Base-by-base conservation (phyloP, 2,888 invertebrate genomes). In the Drepana falcataria region DNA sequence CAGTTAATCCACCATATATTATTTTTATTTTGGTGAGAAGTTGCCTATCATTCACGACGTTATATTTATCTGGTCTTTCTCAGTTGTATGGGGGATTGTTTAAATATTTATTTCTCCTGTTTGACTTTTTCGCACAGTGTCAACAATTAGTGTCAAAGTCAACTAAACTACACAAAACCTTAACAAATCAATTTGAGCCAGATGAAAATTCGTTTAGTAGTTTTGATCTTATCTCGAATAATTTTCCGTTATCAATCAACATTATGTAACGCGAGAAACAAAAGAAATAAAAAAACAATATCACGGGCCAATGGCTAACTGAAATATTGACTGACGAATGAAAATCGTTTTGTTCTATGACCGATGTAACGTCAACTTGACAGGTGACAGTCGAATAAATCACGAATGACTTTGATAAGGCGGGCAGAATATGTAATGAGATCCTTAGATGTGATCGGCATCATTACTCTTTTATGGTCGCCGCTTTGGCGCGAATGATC, bases 351-450 rank as follows among this genome's bases (percentile, higher is more conserved):
- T 51, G 21, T 6, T 9, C 33, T 34, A 34, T 49, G 40, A 51
- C 51, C 40, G 41, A 41, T 9, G 33, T 34, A 33, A 7, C 41
- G 51, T 21, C 9, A 40, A 66, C 65, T 64, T 58, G 66, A 72
- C 69, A 56, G 59, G 56, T 56, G 68, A 66, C 65, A 63, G 55
- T 48, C 47, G 60, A 64, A 75, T 68, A 71, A 70, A 74, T 75
- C 68, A 69, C 59, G 63, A 71, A 71, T 71, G 65, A 81, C 68
- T 69, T 73, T 75, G 77, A 83, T 75, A 75, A 71, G 79, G 70
- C 66, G 63, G 57, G 62, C 60, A 69, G 77, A 78, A 83, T 75
- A 74, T 71, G 65, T 66, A 79, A 77, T 72, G 73, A 74, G 72
- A 62, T 63, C 63, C 61, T 64, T 69, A 73, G 75, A 75, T 71